These are phyloP conservation scores for Drosophila mauritiana DNA, from an alignment of 1,140 invertebrate genomes.

Conservation along the genomic window DNA sequence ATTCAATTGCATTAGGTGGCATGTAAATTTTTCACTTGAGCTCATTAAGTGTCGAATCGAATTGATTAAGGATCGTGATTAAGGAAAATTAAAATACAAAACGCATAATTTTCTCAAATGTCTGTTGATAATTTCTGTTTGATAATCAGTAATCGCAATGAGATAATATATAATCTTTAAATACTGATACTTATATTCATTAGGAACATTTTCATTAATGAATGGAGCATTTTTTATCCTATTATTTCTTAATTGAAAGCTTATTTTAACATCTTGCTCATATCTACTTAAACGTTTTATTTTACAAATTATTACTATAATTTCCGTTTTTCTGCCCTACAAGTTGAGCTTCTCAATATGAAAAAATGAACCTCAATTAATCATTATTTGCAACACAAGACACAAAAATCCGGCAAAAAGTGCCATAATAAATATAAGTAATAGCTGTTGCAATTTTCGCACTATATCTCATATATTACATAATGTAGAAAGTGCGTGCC, in stretches of 20 bases:
- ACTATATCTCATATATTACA: conserved; percentile 53
- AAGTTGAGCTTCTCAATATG: neutral
- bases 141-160: neutral
- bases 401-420: conserved; percentile 28
- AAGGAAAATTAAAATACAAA: conserved; percentile 32
- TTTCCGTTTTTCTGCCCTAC: too few species aligned
- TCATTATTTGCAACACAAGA: conserved; percentile 34
- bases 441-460: conserved; percentile 60
- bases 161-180: neutral
- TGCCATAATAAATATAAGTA: conserved; percentile 54
- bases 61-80: conserved; percentile 26
- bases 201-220: too few species aligned
- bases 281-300: neutral
- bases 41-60: conserved; percentile 7
- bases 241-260: too few species aligned
- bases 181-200: neutral
- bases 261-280: too few species aligned
- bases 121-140: neutral
- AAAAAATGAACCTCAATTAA: conserved; percentile 9
- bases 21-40: conserved; percentile 46
- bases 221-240: too few species aligned
- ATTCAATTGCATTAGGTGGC: conserved; percentile 60
- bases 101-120: conserved; percentile 14
- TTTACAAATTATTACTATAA: neutral
- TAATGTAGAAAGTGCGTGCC: conserved; percentile 52